These are phyloP conservation scores for Rhingia rostrata DNA, from an alignment of 2,888 invertebrate genomes.

Conservation along the genomic window DNA sequence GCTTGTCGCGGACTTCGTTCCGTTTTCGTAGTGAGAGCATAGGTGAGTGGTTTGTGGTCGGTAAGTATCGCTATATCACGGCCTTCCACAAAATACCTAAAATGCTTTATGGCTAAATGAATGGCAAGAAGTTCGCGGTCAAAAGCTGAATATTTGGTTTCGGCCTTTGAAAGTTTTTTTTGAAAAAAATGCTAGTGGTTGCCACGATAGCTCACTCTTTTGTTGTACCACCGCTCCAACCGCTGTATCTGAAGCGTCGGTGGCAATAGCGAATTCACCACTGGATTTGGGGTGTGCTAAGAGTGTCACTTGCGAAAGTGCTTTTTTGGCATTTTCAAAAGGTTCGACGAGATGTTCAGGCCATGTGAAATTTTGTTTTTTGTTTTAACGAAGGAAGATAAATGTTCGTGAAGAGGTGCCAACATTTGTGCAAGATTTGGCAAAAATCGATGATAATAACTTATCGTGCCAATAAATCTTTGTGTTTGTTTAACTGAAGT, in stretches of 20 bases:
- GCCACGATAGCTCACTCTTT: constrained; percentile 56
- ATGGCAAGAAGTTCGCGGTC: too few species aligned
- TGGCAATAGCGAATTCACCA: constrained; percentile 11
- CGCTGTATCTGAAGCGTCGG: constrained; percentile 73
- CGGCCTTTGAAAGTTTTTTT: constrained; percentile 75
- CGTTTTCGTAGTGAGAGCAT: constrained; percentile 3
- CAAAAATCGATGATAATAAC: background rate
- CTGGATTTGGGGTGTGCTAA: constrained; percentile 23
- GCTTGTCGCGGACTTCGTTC: constrained; percentile 13
- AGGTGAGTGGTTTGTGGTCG: constrained; percentile 18
- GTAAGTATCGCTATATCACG: background rate
- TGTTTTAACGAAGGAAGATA: background rate
- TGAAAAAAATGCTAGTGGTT: constrained; percentile 76
- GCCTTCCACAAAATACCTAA: too few species aligned
- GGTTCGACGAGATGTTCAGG: background rate
- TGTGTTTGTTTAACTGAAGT: background rate
- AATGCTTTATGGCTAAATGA: too few species aligned
- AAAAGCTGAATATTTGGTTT: constrained; percentile 76
- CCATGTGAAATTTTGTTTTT: constrained; percentile 15
- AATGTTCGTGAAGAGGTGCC: background rate
- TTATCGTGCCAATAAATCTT: constrained; percentile 6
- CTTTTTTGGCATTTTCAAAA: constrained; percentile 15
- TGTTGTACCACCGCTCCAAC: constrained; percentile 76
- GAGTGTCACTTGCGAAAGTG: constrained; percentile 21
- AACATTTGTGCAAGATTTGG: background rate